phyloP scores from a whole-genome alignment of 2,888 invertebrate species.

The Rugalucina vietnamica region DNA sequence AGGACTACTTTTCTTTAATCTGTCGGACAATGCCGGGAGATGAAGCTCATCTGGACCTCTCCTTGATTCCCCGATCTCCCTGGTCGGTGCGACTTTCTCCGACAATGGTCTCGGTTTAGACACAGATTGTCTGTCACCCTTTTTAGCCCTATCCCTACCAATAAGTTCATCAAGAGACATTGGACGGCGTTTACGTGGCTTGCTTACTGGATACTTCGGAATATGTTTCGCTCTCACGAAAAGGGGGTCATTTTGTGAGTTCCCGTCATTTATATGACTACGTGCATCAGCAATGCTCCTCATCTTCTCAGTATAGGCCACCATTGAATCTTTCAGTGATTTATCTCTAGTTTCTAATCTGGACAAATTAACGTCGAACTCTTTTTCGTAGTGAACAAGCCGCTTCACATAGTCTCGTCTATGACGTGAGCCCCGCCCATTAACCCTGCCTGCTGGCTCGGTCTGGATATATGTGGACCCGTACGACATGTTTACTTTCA shows the following conservation, averaged over 20 bases:
- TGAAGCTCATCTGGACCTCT: constrained; percentile 42
- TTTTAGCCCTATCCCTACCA: constrained; percentile 56
- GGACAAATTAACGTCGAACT: constrained; percentile 62
- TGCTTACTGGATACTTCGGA: constrained; percentile 62
- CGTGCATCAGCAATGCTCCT: constrained; percentile 59
- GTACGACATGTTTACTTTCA: constrained; percentile 48
- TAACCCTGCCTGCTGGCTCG: constrained; percentile 47
- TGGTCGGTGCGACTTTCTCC: constrained; percentile 50
- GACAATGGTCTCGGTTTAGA: constrained; percentile 52
- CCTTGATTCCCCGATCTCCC: constrained; percentile 37
- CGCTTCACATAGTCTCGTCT: constrained; percentile 33
- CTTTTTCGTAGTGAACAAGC: constrained; percentile 65
- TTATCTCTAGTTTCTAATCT: constrained; percentile 55
- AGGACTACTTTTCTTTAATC: constrained; percentile 54
- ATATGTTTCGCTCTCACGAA: constrained; percentile 69
- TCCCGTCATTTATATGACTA: constrained; percentile 11
- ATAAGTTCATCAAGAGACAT: constrained; percentile 72
- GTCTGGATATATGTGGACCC: constrained; percentile 57
- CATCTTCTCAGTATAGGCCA: constrained; percentile 67
- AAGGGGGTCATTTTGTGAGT: constrained; percentile 53
- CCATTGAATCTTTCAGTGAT: constrained; percentile 62
- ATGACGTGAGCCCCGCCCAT: constrained; percentile 24
- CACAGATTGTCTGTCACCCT: constrained; percentile 9
- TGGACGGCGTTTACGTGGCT: constrained; percentile 60
- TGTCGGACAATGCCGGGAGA: constrained; percentile 61